Evolutionary conservation across 2,797 vertebrate genomes (phyloP), one percentile per base, ranked within the genome.

Genomic region (Acrossocheilus fasciatus): DNA sequence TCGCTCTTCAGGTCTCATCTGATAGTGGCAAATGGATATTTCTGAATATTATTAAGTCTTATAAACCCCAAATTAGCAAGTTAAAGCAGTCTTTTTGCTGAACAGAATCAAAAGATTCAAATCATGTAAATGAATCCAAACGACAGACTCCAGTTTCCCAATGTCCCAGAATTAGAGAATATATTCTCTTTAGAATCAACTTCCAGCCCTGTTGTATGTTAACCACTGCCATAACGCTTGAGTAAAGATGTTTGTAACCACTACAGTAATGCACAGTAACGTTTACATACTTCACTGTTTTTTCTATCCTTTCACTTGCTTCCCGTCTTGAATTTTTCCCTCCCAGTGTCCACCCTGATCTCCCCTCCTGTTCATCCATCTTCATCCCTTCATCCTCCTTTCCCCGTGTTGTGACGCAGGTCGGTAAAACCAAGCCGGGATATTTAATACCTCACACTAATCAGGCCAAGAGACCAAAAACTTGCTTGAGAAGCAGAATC

Each of bases 391-490:
- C 34, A 76, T 81, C 47, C 64, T 34, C 69, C 18, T 66, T 82
- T 45, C 34, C 34, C 54, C 10, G 5, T 34, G 39, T 39, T 59
- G 20, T 62, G 69, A 83, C 83, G 20, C 81, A 78, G 85, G 79
- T 83, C 54, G 69, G 86, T 85, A 45, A 83, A 77, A 74, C 41
- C 82, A 78, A 64, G 39, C 76, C 15, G 23, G 78, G 73, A 91
- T 81, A 88, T 88, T 82, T 79, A 88, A 89, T 90, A 82, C 41
- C 52, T 47, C 52, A 12, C 83, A 45, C 47, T 72, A 82, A 78
- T 64, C 41, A 75, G 39, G 4, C 47, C 26, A 4, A 77, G 69
- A 52, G 26, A 43, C 54, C 47, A 83, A 70, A 81, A 80, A 87
- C 81, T 68, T 87, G 80, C 82, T 45, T 43, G 57, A 72, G 84